Percentiles rank a stretch among this genome's conserved stretches.
These are phyloP conservation scores for Apotomis turbidana DNA, from an alignment of 2,888 invertebrate genomes.

Conservation along the genomic window DNA sequence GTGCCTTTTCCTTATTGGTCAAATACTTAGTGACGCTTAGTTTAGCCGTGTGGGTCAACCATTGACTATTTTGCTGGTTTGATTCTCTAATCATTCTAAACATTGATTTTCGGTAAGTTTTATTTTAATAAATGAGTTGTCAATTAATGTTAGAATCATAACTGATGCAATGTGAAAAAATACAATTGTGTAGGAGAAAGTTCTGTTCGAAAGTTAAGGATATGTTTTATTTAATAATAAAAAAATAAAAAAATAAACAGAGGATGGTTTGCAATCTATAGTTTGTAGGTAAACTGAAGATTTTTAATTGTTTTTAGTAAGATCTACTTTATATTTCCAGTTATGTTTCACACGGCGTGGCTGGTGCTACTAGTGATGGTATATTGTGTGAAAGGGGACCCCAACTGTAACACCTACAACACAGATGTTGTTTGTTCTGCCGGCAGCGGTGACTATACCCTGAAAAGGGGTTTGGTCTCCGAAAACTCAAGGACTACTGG, in stretches of 20 bases:
- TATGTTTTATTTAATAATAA: no score
- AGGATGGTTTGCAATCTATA: no score
- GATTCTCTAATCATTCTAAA: no score
- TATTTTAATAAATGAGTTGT: no score
- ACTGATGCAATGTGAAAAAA: no score
- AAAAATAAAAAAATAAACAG: no score
- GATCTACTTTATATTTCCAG: slow-evolving; percentile 13
- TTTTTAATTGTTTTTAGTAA: neutral
- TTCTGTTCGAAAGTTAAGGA: no score
- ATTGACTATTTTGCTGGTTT: slow-evolving; percentile 1
- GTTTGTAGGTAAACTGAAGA: no score
- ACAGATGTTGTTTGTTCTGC: slow-evolving; percentile 51
- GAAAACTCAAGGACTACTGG: slow-evolving; percentile 52
- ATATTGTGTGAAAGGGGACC: slow-evolving; percentile 2
- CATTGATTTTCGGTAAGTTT: no score
- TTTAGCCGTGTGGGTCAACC: slow-evolving; percentile 3
- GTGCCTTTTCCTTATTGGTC: slow-evolving; percentile 13
- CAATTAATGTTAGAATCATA: no score
- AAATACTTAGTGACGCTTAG: neutral
- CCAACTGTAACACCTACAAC: slow-evolving; percentile 7
- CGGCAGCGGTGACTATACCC: slow-evolving; percentile 46
- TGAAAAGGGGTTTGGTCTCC: slow-evolving; percentile 54
- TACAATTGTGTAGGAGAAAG: no score
- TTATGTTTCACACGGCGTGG: slow-evolving; percentile 9
- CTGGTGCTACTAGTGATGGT: slow-evolving; percentile 3